These are phyloP conservation scores for Steinernema khuongi DNA, from an alignment of 1,140 invertebrate species.

Conservation along the genomic window DNA sequence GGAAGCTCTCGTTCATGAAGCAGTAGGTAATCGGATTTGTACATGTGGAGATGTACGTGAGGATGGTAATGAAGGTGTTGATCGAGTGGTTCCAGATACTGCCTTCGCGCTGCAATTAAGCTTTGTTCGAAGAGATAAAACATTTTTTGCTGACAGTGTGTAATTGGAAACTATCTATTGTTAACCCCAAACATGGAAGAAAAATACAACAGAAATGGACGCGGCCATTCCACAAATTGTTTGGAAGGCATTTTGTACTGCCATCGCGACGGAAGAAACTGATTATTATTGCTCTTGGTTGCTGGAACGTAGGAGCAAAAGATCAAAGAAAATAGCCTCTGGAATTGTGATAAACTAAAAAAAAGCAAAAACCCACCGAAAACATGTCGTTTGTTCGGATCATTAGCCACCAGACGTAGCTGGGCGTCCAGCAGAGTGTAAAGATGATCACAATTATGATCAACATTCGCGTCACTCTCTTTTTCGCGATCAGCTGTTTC, in stretches of 20 bases:
- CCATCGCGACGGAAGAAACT: slow-evolving; percentile 16
- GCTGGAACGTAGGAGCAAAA: too few relatives aligned
- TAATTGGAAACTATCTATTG: neutral
- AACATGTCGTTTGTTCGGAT: slow-evolving; percentile 70
- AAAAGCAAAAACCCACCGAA: slow-evolving; percentile 52
- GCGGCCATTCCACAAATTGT: slow-evolving; percentile 72
- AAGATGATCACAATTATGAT: slow-evolving; percentile 84
- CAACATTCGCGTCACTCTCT: slow-evolving; percentile 74
- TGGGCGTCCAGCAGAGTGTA: slow-evolving; percentile 84
- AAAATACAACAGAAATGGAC: too few relatives aligned
- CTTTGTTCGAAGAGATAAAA: neutral
- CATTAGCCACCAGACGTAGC: slow-evolving; percentile 66
- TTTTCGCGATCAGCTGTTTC: slow-evolving; percentile 47
- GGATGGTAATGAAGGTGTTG: slow-evolving; percentile 72
- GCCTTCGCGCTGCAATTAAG: slow-evolving; percentile 65
- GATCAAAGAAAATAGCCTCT: too few relatives aligned
- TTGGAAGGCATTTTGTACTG: neutral
- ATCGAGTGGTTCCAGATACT: slow-evolving; percentile 49
- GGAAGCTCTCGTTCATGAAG: slow-evolving; percentile 83
- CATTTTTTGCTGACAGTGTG: neutral
- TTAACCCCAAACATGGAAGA: too few relatives aligned
- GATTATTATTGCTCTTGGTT: too few relatives aligned
- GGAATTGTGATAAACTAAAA: slow-evolving; percentile 68
- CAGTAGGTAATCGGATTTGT: slow-evolving; percentile 89
- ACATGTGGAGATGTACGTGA: slow-evolving; percentile 79